These are phyloP conservation scores for Girardinus metallicus DNA, from an alignment of 2,797 vertebrate species.

Conservation along the genomic window DNA sequence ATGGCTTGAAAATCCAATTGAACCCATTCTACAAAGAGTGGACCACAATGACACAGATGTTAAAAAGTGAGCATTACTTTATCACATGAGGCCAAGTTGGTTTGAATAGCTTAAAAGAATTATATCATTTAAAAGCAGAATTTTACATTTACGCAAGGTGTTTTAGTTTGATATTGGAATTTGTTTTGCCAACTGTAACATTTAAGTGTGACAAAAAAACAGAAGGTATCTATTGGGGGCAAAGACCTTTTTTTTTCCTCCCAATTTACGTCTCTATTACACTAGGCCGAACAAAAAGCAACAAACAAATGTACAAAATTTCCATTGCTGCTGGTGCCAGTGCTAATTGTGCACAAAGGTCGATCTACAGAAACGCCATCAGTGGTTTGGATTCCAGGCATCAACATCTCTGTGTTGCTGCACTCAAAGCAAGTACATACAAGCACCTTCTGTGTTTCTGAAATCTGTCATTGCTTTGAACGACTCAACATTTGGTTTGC, in stretches of 20 bases:
- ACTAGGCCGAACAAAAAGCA: background rate
- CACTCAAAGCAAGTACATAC: slow-evolving; percentile 19
- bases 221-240: background rate
- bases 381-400: slow-evolving; percentile 7
- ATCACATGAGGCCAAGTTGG: background rate
- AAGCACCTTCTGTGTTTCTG: slow-evolving; percentile 41
- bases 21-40: background rate
- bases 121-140: background rate
- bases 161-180: background rate
- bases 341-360: slow-evolving; percentile 16
- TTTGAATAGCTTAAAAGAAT: background rate
- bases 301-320: slow-evolving; percentile 19
- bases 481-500: slow-evolving; percentile 67
- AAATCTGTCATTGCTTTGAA: slow-evolving; percentile 59
- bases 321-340: slow-evolving; percentile 6
- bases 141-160: background rate
- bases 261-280: background rate
- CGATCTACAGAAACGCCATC: slow-evolving; percentile 31
- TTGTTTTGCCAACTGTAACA: background rate
- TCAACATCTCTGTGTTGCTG: slow-evolving; percentile 16
- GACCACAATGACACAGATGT: background rate
- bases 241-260: no score
- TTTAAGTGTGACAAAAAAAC: background rate
- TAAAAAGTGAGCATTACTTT: background rate
- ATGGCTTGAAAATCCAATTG: background rate